Evolutionary conservation across 1,140 invertebrate species (phyloP).

Genomic region (Bacillus rossius): DNA sequence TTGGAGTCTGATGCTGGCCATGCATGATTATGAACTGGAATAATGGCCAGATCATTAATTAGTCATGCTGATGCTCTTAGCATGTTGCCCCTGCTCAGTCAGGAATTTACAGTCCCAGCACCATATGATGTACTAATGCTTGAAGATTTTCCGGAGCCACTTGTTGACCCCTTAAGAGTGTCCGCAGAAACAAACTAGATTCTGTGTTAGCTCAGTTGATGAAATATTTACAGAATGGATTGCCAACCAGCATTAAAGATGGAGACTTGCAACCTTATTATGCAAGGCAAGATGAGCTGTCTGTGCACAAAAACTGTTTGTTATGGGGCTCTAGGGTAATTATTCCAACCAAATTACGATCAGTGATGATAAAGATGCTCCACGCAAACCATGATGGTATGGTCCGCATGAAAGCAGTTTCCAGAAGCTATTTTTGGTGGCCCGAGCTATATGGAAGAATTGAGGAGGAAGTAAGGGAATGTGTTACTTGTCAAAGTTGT

Average conservation of each 20-base stretch:
- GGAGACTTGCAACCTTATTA: neutral
- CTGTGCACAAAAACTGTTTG: constrained; percentile 10
- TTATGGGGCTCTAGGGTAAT: constrained; percentile 23
- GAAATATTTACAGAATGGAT: constrained; percentile 1
- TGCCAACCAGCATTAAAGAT: constrained; percentile 6
- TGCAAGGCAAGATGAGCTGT: constrained; percentile 1
- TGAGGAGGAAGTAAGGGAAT: constrained; percentile 7
- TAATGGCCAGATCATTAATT: constrained; percentile 16
- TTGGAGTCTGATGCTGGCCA: constrained; percentile 17
- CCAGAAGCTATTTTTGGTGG: constrained; percentile 38
- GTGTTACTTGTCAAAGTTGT: constrained; percentile 17
- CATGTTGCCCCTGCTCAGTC: constrained; percentile 14
- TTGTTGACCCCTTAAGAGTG: neutral
- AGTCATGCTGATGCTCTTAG: constrained; percentile 21
- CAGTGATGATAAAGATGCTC: constrained; percentile 28
- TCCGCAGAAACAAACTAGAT: constrained; percentile 2
- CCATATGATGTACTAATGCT: constrained; percentile 4
- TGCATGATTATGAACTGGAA: constrained; percentile 21
- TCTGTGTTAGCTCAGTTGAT: neutral
- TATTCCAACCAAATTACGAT: constrained; percentile 28
- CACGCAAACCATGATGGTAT: constrained; percentile 37
- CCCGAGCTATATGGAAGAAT: constrained; percentile 37
- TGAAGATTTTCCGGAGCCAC: constrained; percentile 12
- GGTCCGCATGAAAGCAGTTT: constrained; percentile 37
- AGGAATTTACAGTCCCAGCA: too few species aligned